Evolutionary conservation across 2,113 vertebrate species (phyloP).

Genomic region (Platanista minor): DNA sequence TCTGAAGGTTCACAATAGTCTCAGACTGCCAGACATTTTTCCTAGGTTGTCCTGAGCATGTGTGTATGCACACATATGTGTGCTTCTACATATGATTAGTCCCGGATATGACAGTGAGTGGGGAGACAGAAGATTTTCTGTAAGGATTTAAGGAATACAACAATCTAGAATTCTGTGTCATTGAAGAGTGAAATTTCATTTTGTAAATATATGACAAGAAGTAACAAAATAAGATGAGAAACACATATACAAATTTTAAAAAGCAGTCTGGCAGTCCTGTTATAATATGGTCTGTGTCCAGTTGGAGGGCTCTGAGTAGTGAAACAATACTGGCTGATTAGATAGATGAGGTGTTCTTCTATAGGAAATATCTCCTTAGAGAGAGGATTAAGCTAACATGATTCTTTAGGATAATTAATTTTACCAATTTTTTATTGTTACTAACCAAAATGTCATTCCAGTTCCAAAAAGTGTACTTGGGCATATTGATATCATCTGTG

Average conservation of each 20-base stretch:
- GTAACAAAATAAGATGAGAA: neutral
- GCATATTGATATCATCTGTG: neutral
- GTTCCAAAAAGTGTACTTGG: neutral
- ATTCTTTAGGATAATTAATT: neutral
- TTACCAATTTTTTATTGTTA: neutral
- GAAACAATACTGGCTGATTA: neutral
- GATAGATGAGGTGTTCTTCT: neutral
- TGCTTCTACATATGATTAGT: neutral
- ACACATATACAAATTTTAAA: neutral
- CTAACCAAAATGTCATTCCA: neutral
- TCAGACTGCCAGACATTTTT: neutral
- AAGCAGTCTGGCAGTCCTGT: neutral
- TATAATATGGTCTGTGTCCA: neutral
- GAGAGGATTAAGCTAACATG: neutral
- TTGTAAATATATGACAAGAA: neutral
- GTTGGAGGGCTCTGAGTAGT: neutral
- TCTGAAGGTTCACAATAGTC: neutral
- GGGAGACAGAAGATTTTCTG: neutral
- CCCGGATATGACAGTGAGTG: neutral
- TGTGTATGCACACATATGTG: rapidly evolving
- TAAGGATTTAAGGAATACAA: neutral
- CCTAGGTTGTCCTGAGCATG: neutral
- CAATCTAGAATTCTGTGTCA: neutral
- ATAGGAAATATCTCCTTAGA: neutral
- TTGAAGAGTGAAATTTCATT: neutral